phyloP scores from a whole-genome alignment of 1,140 invertebrate species.

The Drepana arcuata region DNA sequence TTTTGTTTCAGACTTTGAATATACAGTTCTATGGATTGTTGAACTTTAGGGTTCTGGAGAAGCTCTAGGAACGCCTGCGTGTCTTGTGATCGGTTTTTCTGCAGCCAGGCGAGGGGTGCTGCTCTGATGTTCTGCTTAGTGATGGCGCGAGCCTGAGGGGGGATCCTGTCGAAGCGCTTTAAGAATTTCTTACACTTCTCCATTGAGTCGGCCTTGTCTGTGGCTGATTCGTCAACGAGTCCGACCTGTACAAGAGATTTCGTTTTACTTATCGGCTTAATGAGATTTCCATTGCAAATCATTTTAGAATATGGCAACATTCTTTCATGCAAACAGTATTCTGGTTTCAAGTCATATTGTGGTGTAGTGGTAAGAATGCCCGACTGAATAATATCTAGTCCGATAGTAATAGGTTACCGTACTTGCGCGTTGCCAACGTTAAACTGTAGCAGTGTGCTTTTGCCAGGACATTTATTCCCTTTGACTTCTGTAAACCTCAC shows the following conservation, averaged over 20 bases:
- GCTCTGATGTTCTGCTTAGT: slow-evolving; percentile 75
- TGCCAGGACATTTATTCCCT: too few species aligned
- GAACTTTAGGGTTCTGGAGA: slow-evolving; percentile 74
- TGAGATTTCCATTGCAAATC: too few species aligned
- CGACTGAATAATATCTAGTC: too few species aligned
- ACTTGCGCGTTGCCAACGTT: too few species aligned
- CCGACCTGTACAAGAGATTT: slow-evolving; percentile 68
- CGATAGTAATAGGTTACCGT: too few species aligned
- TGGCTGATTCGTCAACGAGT: slow-evolving; percentile 82
- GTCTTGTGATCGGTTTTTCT: slow-evolving; percentile 74
- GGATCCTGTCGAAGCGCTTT: slow-evolving; percentile 73
- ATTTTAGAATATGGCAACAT: too few species aligned
- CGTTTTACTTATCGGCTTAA: too few species aligned
- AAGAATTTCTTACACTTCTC: slow-evolving; percentile 77
- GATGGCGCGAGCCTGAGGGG: slow-evolving; percentile 69
- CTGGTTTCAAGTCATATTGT: too few species aligned
- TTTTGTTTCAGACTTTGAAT: slow-evolving; percentile 36
- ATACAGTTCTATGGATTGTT: slow-evolving; percentile 76
- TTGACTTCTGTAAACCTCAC: too few species aligned
- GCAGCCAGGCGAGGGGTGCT: slow-evolving; percentile 65
- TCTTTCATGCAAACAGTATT: too few species aligned
- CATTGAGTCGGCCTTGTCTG: slow-evolving; percentile 76
- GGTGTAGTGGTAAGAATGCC: too few species aligned
- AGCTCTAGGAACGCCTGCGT: slow-evolving; percentile 71
- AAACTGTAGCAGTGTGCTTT: too few species aligned